Evolutionary conservation across 2,888 invertebrate genomes (phyloP), one percentile per base, ranked within the genome.

Genomic region (Callinectes sapidus): DNA sequence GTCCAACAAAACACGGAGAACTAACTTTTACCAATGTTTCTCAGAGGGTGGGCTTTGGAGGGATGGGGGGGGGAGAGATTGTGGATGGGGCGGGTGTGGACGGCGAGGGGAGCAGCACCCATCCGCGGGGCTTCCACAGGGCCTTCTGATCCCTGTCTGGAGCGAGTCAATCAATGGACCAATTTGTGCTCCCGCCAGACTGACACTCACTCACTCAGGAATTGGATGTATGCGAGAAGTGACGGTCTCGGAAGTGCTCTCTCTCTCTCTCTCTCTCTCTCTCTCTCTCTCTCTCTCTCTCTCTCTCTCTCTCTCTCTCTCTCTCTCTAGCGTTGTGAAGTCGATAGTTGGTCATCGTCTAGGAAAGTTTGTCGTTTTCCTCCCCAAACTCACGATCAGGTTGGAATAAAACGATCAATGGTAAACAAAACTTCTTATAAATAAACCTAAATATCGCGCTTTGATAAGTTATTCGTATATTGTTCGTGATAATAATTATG

Each of bases 131-230:
- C 81, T 42, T n/a, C 32, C 81, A 81, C 10, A 35, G 35, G 81
- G 35, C 81, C 87, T 87, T 42, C 87, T 87, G 87, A 54, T 87
- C 87, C 42, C 81, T 81, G 81, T 81, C 81, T 81, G 81, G 35
- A 81, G 81, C 81, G 35, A 81, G 81, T 81, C 81, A 81, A 81
- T 81, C 81, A 81, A 81, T 81, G 81, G 81, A 81, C 32, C 81
- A 81, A 81, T 81, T 81, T 35, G 81, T 81, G 81, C 81, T 71
- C 81, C 81, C 35, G 81, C 81, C 81, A 32, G 81, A 81, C 81
- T 81, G 14, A 32, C 81, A 81, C 35, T 81, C 81, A 35, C 81
- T 81, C 81, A 81, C 81, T 81, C 81, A 81, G 81, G 35, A 35
- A 81, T 81, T 81, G 81, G 81, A 16, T 81, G 81, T 71, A 71